phyloP scores from a whole-genome alignment of 2,888 invertebrate species.

The Steinernema carpocapsae region DNA sequence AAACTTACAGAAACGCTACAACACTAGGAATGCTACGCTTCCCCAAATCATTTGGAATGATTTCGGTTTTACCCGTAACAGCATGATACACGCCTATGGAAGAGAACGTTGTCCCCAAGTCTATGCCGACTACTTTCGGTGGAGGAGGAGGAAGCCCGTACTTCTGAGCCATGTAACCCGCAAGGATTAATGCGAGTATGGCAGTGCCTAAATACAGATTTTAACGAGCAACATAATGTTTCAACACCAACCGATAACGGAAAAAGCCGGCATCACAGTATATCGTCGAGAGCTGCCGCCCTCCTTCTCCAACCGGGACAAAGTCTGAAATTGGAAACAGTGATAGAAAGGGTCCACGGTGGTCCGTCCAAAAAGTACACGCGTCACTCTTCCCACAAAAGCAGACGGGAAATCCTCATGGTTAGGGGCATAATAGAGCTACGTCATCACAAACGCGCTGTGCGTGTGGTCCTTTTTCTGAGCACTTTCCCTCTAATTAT shows the following conservation, averaged over 20 bases:
- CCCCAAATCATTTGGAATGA: conserved; percentile 70
- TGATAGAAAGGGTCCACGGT: no score
- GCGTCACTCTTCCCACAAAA: no score
- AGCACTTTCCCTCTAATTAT: no score
- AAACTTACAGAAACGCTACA: conserved; percentile 70
- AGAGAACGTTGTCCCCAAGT: conserved; percentile 73
- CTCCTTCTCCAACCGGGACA: no score
- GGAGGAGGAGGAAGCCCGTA: conserved; percentile 72
- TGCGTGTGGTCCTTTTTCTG: no score
- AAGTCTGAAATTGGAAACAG: no score
- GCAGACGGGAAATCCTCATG: no score
- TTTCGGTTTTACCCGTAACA: conserved; percentile 70
- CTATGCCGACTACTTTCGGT: conserved; percentile 73
- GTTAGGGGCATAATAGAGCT: no score
- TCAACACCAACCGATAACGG: conserved; percentile 8
- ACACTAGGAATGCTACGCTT: conserved; percentile 72
- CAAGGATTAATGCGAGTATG: conserved; percentile 70
- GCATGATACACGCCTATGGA: conserved; percentile 72
- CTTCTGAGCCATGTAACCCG: conserved; percentile 72
- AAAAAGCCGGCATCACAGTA: neutral
- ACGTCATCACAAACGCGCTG: no score
- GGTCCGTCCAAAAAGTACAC: no score
- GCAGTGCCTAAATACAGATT: conserved; percentile 65
- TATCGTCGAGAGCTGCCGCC: neutral
- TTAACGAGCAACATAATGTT: no score